Evolutionary conservation across 2,888 invertebrate species (phyloP).

Genomic region (Melanostoma scalare): DNA sequence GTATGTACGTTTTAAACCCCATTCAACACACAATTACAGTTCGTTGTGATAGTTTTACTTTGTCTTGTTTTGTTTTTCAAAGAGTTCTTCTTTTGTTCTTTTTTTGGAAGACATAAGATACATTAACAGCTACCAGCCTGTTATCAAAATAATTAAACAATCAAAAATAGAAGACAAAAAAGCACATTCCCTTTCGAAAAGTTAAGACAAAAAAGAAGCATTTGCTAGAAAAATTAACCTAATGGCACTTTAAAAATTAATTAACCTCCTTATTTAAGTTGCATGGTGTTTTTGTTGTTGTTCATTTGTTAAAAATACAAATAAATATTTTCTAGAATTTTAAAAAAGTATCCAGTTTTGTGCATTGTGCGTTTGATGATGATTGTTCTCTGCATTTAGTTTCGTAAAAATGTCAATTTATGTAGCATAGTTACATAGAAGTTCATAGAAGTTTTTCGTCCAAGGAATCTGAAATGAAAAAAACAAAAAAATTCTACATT

Average conservation of each 20-base stretch:
- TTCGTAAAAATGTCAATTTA: constrained; percentile 21
- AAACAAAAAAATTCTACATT: constrained; percentile 15
- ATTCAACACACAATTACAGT: constrained; percentile 37
- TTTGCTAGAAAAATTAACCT: constrained; percentile 65
- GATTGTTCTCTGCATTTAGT: constrained; percentile 56
- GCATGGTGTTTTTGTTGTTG: constrained; percentile 32
- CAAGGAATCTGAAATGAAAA: constrained; percentile 58
- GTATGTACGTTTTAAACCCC: constrained; percentile 40
- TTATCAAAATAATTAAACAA: constrained; percentile 35
- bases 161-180: constrained; percentile 32
- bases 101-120: constrained; percentile 57
- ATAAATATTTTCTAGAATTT: constrained; percentile 51
- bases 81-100: not conserved
- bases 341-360: not conserved
- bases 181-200: constrained; percentile 3
- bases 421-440: constrained; percentile 25
- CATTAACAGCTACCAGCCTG: constrained; percentile 50
- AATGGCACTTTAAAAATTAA: constrained; percentile 71
- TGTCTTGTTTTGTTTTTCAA: constrained; percentile 23
- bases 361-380: constrained; percentile 44
- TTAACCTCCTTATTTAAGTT: constrained; percentile 44
- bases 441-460: constrained; percentile 28
- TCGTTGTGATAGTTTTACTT: constrained; percentile 28
- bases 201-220: constrained; percentile 21
- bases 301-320: constrained; percentile 39